These are phyloP conservation scores for Recurvirostra avosetta DNA, from an alignment of 2,113 vertebrate genomes.

Conservation along the genomic window DNA sequence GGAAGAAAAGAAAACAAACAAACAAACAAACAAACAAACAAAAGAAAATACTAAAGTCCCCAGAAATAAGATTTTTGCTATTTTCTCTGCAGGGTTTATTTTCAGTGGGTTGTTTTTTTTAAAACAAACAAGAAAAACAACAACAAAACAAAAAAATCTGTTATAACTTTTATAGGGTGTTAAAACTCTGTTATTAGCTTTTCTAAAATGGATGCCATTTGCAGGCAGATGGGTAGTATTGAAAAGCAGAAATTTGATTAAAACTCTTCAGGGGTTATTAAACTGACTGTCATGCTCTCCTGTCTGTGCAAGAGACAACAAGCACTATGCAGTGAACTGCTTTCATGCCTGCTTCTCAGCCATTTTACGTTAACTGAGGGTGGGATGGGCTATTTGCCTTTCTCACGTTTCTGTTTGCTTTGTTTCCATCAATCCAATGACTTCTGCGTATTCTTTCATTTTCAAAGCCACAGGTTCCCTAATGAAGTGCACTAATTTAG, in stretches of 20 bases:
- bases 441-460: not conserved
- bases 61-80: not conserved
- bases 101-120: not conserved
- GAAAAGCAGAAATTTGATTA: slow-evolving; percentile 6
- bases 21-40: not conserved
- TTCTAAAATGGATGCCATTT: not conserved
- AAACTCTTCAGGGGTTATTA: not conserved
- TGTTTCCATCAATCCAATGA: not conserved
- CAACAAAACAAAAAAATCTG: not conserved
- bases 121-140: too few species aligned
- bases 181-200: slow-evolving; percentile 13
- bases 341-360: not conserved
- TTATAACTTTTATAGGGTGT: not conserved
- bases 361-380: not conserved
- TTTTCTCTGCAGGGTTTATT: not conserved
- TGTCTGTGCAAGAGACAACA: not conserved
- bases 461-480: not conserved
- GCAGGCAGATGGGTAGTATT: not conserved
- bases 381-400: not conserved
- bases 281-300: slow-evolving; percentile 1
- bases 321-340: not conserved
- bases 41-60: not conserved
- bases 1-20: not conserved
- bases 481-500: not conserved
- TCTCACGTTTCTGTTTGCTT: not conserved